These are phyloP conservation scores for Allobates femoralis DNA, from an alignment of 2,797 vertebrate species.

Conservation along the genomic window DNA sequence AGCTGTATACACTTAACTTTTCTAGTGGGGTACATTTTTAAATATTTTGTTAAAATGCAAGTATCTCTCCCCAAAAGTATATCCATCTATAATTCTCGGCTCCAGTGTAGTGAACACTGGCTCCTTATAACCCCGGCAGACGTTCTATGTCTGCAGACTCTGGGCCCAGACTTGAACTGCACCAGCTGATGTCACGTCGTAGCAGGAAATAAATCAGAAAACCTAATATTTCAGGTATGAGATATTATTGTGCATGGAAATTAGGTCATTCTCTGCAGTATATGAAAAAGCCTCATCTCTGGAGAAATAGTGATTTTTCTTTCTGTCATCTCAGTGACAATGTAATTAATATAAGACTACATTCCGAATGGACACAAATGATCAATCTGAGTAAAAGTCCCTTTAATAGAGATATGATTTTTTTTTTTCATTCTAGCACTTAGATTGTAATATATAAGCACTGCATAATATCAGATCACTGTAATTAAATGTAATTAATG, in stretches of 20 bases:
- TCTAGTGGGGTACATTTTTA: too few species aligned
- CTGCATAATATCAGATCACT: background rate
- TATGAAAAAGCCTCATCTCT: conserved; percentile 34
- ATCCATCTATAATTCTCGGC: background rate
- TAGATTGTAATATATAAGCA: background rate
- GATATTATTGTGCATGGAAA: conserved; percentile 46
- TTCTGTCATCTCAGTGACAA: conserved; percentile 34
- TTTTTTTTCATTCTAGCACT: background rate
- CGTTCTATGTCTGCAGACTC: background rate
- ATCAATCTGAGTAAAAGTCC: background rate
- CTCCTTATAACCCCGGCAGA: conserved; percentile 27
- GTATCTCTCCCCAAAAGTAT: too few species aligned
- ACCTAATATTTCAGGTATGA: conserved; percentile 29
- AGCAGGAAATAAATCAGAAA: conserved; percentile 34
- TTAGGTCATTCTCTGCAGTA: conserved; percentile 39
- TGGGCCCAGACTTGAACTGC: background rate
- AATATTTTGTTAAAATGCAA: too few species aligned
- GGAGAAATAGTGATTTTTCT: conserved; percentile 32
- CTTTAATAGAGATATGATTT: conserved; percentile 30
- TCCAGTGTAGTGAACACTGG: background rate
- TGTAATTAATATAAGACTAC: conserved; percentile 47
- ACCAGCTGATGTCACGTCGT: background rate
- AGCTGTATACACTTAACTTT: too few species aligned
- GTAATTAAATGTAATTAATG: background rate
- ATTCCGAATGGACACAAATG: conserved; percentile 39